These are phyloP conservation scores for Teleiodes luculella DNA, from an alignment of 2,888 invertebrate genomes.

Conservation along the genomic window DNA sequence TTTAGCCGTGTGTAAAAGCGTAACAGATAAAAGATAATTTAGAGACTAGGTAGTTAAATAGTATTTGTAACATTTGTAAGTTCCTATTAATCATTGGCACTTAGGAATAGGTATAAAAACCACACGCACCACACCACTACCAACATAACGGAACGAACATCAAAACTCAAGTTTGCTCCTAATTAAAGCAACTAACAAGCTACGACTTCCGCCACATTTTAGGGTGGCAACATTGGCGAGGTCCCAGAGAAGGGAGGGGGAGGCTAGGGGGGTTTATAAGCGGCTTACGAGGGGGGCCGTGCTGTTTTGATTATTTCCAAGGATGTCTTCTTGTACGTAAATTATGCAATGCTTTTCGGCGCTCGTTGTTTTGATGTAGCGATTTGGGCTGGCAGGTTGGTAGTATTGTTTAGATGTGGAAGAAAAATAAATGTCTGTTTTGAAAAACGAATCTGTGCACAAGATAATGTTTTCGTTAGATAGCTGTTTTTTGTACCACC, in stretches of 20 bases:
- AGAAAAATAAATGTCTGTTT: neutral
- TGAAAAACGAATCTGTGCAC: too few species aligned
- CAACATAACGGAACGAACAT: constrained; percentile 45
- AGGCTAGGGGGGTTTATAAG: constrained; percentile 45
- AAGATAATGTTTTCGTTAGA: too few species aligned
- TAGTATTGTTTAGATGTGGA: constrained; percentile 28
- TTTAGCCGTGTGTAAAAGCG: too few species aligned
- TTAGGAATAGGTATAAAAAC: constrained; percentile 6
- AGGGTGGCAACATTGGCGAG: constrained; percentile 44
- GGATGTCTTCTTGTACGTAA: constrained; percentile 75
- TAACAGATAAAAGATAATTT: too few species aligned
- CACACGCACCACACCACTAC: constrained; percentile 19
- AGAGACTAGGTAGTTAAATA: too few species aligned
- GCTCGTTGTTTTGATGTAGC: constrained; percentile 43
- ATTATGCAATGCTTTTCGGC: constrained; percentile 63
- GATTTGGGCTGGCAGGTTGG: constrained; percentile 33
- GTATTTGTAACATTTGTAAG: too few species aligned
- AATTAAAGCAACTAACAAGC: constrained; percentile 74
- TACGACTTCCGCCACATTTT: constrained; percentile 57
- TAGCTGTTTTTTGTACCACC: too few species aligned
- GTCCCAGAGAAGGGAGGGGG: constrained; percentile 34
- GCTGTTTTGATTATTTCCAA: constrained; percentile 77
- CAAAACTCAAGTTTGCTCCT: constrained; percentile 62
- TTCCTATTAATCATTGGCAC: too few species aligned
- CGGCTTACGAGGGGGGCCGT: constrained; percentile 62